Conservation (phyloP, 2,797 vertebrate genomes). For the Gila robusta region DNA sequence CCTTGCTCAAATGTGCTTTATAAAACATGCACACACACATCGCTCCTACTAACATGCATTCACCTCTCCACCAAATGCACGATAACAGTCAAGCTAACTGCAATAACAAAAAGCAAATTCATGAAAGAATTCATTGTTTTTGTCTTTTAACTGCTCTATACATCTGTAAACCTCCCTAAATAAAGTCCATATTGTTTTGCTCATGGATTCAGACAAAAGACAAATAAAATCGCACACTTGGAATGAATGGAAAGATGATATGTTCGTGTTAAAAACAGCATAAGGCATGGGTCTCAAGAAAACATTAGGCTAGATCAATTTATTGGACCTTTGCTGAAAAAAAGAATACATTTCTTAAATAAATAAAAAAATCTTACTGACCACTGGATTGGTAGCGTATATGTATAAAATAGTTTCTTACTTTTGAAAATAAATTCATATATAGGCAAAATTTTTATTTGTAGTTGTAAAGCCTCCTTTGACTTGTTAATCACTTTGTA, state of each 20-base stretch:
- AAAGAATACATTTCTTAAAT: too few species aligned
- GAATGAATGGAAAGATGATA: not conserved
- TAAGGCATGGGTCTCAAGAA: not conserved
- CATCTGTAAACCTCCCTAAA: not conserved
- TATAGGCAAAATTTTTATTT: not conserved
- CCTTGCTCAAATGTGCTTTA: slow-evolving; percentile 32
- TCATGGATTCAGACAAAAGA: not conserved
- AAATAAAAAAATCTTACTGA: not conserved
- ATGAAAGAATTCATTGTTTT: not conserved
- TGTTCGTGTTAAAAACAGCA: not conserved
- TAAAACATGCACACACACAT: not conserved
- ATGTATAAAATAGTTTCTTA: not conserved
- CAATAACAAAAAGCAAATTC: not conserved
- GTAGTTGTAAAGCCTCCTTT: not conserved
- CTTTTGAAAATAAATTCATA: not conserved
- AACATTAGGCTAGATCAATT: not conserved
- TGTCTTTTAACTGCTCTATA: not conserved
- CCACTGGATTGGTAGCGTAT: not conserved
- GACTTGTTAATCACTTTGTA: slow-evolving; percentile 6
- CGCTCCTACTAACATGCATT: not conserved
- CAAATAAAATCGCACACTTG: not conserved
- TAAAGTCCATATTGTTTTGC: not conserved
- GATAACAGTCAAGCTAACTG: not conserved
- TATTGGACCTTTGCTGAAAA: not conserved
- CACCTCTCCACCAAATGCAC: slow-evolving; percentile 3